Evolutionary conservation across 23 tunicate species (phyloP).

Genomic region (Clavelina lepadiformis): DNA sequence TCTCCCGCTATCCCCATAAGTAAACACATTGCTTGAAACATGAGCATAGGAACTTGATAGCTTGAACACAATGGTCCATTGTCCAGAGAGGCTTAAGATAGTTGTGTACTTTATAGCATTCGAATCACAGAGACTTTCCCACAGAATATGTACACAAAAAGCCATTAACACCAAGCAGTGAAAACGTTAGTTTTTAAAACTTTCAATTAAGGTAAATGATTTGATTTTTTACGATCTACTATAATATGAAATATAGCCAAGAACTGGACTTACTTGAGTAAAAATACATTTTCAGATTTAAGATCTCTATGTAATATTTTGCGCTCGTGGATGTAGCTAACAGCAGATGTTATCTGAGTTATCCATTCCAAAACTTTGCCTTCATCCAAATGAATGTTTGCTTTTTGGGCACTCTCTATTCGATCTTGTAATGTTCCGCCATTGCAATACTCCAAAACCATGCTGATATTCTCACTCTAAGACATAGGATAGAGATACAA

Average conservation of each 20-base stretch:
- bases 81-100: no score
- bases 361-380: slow-evolving; percentile 58
- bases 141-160: no score
- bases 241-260: not conserved
- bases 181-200: not conserved
- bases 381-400: slow-evolving; percentile 28
- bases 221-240: not conserved
- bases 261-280: slow-evolving; percentile 52
- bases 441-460: slow-evolving; percentile 82
- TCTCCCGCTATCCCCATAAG: no score
- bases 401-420: slow-evolving; percentile 19
- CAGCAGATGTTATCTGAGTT: slow-evolving; percentile 80
- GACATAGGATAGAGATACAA: no score
- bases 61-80: no score
- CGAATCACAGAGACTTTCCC: no score
- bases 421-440: slow-evolving; percentile 88
- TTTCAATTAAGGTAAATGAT: not conserved
- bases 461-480: slow-evolving; percentile 46
- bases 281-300: slow-evolving; percentile 87
- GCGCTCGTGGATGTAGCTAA: slow-evolving; percentile 64
- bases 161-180: no score
- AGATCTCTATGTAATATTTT: slow-evolving; percentile 77
- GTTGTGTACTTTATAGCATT: no score
- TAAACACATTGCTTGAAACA: no score
- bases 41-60: no score